A percentile compares a stretch with the other conserved stretches of the same genome.
Conservation (phyloP, 2,113 vertebrate species). For the Eretmodus cyanostictus region DNA sequence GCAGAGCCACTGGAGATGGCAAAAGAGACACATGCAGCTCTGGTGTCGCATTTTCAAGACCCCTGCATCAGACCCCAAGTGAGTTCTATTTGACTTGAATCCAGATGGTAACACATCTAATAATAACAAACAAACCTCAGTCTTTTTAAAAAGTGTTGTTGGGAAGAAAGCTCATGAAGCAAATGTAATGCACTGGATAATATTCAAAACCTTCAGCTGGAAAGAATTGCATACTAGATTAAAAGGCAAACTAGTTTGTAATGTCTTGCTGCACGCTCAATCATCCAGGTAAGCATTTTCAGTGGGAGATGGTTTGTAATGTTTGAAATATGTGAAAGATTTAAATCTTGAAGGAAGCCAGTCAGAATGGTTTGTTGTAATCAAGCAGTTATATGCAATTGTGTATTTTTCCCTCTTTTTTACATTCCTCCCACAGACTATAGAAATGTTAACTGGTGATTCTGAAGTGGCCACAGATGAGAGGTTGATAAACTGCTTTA, state of each 20-base stretch:
- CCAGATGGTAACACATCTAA: not conserved
- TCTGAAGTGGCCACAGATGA: not conserved
- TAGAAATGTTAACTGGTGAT: not conserved
- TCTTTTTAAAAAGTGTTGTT: not conserved
- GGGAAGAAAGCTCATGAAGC: not conserved
- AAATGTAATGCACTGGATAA: not conserved
- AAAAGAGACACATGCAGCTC: not conserved
- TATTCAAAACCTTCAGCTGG: not conserved
- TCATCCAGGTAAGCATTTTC: not conserved
- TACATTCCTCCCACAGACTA: not conserved
- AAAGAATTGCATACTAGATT: not conserved
- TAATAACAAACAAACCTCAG: not conserved
- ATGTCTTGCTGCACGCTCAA: not conserved
- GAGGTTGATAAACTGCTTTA: not conserved
- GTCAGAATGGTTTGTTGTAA: not conserved
- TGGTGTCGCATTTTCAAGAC: not conserved
- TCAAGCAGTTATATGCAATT: not conserved
- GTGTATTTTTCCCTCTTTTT: not conserved
- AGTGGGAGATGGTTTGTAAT: not conserved
- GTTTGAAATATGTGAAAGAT: not conserved
- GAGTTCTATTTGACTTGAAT: not conserved
- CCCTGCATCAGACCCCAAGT: not conserved
- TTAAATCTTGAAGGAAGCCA: not conserved
- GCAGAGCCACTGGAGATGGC: not conserved
- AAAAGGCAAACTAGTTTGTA: not conserved